Evolutionary conservation across 2,113 vertebrate genomes (phyloP).

Genomic region (Engystomops pustulosus): DNA sequence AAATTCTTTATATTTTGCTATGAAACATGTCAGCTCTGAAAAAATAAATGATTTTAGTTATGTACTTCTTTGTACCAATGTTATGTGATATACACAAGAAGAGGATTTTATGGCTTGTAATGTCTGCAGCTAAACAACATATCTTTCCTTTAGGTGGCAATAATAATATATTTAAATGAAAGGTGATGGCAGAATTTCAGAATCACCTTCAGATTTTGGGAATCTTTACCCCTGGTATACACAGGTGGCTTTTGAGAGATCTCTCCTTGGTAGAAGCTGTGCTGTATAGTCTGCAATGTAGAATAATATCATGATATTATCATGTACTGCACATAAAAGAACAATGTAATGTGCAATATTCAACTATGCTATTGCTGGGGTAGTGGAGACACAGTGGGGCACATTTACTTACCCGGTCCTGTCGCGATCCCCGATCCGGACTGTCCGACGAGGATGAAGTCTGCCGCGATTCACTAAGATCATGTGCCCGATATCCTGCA

Average conservation of each 20-base stretch:
- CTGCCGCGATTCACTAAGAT: too few relatives aligned
- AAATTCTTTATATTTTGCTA: slow-evolving; percentile 58
- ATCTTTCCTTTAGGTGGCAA: slow-evolving; percentile 42
- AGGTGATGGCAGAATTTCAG: background rate
- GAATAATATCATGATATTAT: too few relatives aligned
- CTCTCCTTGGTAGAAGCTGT: background rate
- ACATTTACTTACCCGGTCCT: too few relatives aligned
- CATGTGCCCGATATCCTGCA: too few relatives aligned
- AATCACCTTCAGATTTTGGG: background rate
- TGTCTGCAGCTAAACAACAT: slow-evolving; percentile 47
- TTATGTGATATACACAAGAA: slow-evolving; percentile 52
- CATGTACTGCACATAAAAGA: too few relatives aligned
- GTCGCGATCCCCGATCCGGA: too few relatives aligned
- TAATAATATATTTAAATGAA: slow-evolving; percentile 51
- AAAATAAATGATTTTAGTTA: slow-evolving; percentile 58
- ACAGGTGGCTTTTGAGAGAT: background rate
- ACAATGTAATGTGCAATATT: too few relatives aligned
- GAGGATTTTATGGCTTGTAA: slow-evolving; percentile 44
- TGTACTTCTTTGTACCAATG: slow-evolving; percentile 48
- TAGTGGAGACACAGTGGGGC: too few relatives aligned
- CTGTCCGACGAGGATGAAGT: too few relatives aligned
- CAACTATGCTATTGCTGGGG: too few relatives aligned
- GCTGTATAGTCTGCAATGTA: too few relatives aligned
- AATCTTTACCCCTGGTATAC: background rate
- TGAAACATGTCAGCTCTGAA: slow-evolving; percentile 59